phyloP scores from a whole-genome alignment of 1,140 invertebrate species.

The Listronotus oregonensis region DNA sequence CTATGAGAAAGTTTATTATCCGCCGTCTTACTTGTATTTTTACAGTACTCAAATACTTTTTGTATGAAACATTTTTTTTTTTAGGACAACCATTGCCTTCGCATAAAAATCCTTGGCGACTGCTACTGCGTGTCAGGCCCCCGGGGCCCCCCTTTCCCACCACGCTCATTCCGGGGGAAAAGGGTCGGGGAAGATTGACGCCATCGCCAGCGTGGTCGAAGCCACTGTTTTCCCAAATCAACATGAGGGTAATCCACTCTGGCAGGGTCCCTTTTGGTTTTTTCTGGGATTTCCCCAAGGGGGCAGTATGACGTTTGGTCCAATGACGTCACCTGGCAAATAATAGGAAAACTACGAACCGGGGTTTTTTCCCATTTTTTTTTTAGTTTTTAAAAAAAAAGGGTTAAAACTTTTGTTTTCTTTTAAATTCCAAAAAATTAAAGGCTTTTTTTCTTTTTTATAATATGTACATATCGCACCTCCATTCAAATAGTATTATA shows the following conservation, averaged over 20 bases:
- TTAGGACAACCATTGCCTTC: slow-evolving; percentile 84
- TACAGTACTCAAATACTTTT: too few species aligned
- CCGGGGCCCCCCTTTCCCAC: slow-evolving; percentile 75
- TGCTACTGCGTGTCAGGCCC: slow-evolving; percentile 85
- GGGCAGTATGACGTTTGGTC: slow-evolving; percentile 91
- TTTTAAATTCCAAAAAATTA: too few species aligned
- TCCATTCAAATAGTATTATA: too few species aligned
- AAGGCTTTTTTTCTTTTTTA: too few species aligned
- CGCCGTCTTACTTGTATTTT: too few species aligned
- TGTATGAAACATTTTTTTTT: too few species aligned
- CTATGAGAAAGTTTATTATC: too few species aligned
- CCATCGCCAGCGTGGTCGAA: slow-evolving; percentile 83
- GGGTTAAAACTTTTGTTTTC: too few species aligned
- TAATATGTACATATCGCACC: too few species aligned
- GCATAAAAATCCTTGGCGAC: slow-evolving; percentile 90
- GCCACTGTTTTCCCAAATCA: slow-evolving; percentile 76
- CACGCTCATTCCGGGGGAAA: slow-evolving; percentile 87
- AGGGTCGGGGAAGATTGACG: slow-evolving; percentile 92
- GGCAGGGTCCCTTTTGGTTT: slow-evolving; percentile 82
- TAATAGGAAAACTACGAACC: slow-evolving; percentile 84
- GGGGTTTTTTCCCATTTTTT: too few species aligned
- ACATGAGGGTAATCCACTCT: slow-evolving; percentile 89
- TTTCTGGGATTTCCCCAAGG: slow-evolving; percentile 80
- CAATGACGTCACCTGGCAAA: slow-evolving; percentile 88
- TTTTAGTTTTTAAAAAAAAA: too few species aligned